Evolutionary conservation across 2,113 vertebrate genomes (phyloP), one percentile per base, ranked within the genome.

Genomic region (Vulpes lagopus): DNA sequence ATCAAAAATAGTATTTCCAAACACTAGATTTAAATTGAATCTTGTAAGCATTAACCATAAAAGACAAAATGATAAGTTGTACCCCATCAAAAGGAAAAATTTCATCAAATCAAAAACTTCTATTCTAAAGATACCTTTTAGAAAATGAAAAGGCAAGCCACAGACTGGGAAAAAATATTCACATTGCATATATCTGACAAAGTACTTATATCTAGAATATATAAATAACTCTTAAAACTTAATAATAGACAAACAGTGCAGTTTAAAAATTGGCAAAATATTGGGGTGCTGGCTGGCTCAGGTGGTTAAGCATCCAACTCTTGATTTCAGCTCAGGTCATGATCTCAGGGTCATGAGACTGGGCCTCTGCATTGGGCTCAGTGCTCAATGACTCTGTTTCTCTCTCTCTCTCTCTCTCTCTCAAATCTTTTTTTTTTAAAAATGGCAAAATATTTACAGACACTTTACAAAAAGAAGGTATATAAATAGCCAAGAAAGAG

Each of bases 1-100:
- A 53, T 71, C 87, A 49, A 69, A 76, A 85, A 43, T 25, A 57
- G 32, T 78, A 62, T 90, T 84, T n/a, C 53, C 32, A 85, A 93
- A 85, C 19, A 55, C 30, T 83, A 53, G 53, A 20, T 78, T 89
- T 96, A 62, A 90, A 60, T 85, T 22, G 25, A 96, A 79, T 49
- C 51, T 60, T 84, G 5, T 55, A 55, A 69, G 32, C 69, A 89
- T 93, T 89, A 83, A 51, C 69, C 23, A 60, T 89, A 84, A 69
- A 89, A 84, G 67, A 82, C 88, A 73, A 81, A 81, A 73, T 35
- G 20, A 35, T 82, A 73, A 82, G 57, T 67, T 67, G 9, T 60
- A 38, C 19, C 32, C 71, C 78, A 69, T 43, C 30, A 62, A 89
- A 93, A 93, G 49, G 85, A 89, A 83, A 81, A 53, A 78, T 69